Conservation (phyloP, 2,888 invertebrate genomes). For the Orchesellides sinensis region DNA sequence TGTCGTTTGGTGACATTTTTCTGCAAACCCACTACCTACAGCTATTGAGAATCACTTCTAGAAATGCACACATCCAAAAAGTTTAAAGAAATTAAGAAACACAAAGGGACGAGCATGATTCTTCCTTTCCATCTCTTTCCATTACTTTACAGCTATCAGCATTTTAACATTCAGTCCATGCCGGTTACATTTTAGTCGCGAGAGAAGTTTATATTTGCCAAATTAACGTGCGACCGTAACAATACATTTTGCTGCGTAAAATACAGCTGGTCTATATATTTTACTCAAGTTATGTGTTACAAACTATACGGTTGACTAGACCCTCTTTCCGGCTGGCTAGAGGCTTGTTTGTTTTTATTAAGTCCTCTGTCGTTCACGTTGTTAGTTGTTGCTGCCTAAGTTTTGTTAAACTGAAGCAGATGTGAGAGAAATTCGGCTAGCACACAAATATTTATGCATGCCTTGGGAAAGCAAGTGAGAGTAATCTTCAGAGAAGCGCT, state of each 20-base stretch:
- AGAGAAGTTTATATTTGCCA: constrained; percentile 36
- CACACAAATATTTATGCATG: constrained; percentile 45
- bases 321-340: background rate
- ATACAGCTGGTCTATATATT: background rate
- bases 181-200: constrained; percentile 18
- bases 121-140: background rate
- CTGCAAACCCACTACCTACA: background rate
- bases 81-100: constrained; percentile 2
- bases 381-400: background rate
- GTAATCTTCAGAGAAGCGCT: background rate
- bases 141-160: too few relatives aligned
- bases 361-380: constrained; percentile 11
- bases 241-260: constrained; percentile 21
- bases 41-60: background rate
- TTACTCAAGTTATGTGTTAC: background rate
- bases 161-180: background rate
- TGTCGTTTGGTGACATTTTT: background rate
- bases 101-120: too few relatives aligned
- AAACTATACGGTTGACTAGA: background rate
- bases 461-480: constrained; percentile 31
- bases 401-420: background rate
- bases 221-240: constrained; percentile 47
- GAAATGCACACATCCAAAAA: background rate
- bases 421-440: background rate
- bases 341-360: constrained; percentile 44